Conservation (phyloP, 2,888 invertebrate genomes). For the Dryobotodes eremita region DNA sequence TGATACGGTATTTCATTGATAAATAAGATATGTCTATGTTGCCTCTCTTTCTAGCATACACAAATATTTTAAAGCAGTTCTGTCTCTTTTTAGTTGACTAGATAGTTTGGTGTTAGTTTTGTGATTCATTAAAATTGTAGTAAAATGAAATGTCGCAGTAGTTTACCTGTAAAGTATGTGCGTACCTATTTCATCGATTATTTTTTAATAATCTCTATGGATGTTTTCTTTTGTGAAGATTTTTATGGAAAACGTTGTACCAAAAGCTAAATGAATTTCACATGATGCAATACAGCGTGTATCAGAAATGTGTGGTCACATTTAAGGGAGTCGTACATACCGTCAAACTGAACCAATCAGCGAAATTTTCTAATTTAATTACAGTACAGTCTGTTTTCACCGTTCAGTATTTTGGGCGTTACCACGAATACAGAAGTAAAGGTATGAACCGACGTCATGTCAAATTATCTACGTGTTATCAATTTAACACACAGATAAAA, state of each 20-base stretch:
- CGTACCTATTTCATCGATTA: background rate
- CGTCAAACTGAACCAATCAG: background rate
- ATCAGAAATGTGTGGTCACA: background rate
- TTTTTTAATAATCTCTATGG: background rate
- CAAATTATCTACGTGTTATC: slow-evolving; percentile 80
- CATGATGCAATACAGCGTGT: background rate
- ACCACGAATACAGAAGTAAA: slow-evolving; percentile 58
- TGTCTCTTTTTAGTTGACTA: background rate
- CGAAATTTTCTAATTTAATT: background rate
- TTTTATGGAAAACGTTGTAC: background rate
- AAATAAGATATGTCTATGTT: slow-evolving; percentile 41
- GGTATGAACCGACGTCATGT: slow-evolving; percentile 72
- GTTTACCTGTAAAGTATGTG: background rate
- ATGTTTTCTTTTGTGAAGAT: no score
- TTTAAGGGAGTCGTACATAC: background rate
- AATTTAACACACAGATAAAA: slow-evolving; percentile 79
- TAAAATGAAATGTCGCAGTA: background rate
- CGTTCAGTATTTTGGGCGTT: slow-evolving; percentile 60
- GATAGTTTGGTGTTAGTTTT: background rate
- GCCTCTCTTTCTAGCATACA: slow-evolving; percentile 36
- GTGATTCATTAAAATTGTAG: background rate
- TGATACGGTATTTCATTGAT: slow-evolving; percentile 46
- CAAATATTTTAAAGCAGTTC: background rate
- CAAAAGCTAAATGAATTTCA: background rate
- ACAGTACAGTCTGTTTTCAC: background rate